Conservation (phyloP, 2,888 invertebrate species). For the Choristoneura rosaceana region DNA sequence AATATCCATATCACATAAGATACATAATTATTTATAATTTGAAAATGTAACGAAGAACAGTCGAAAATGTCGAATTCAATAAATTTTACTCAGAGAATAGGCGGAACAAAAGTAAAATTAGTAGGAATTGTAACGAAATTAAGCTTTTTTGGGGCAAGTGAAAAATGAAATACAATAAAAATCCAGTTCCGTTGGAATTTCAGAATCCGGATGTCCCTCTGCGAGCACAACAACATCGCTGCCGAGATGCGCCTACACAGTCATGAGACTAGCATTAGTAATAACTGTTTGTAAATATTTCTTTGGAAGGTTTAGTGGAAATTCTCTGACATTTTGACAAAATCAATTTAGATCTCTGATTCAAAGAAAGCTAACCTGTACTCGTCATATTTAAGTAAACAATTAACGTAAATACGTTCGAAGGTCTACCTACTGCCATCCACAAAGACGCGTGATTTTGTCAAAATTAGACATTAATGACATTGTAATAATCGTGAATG, state of each 20-base stretch:
- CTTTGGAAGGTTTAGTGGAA: conserved; percentile 9
- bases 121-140: too few species aligned
- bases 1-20: not conserved
- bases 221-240: conserved; percentile 19
- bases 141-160: too few species aligned
- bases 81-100: too few species aligned
- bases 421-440: too few species aligned
- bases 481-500: too few species aligned
- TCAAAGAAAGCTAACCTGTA: not conserved
- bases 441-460: too few species aligned
- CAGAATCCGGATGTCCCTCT: conserved; percentile 9
- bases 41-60: not conserved
- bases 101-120: too few species aligned
- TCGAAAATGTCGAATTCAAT: too few species aligned
- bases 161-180: not conserved
- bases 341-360: not conserved
- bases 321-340: conserved; percentile 18
- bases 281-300: conserved; percentile 12
- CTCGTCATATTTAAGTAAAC: too few species aligned
- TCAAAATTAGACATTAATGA: too few species aligned
- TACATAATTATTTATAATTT: not conserved
- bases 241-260: conserved; percentile 18
- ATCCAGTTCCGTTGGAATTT: not conserved
- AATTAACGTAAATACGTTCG: too few species aligned
- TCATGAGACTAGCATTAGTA: conserved; percentile 15